phyloP scores from a whole-genome alignment of 2,113 vertebrate species.

The Riparia riparia region DNA sequence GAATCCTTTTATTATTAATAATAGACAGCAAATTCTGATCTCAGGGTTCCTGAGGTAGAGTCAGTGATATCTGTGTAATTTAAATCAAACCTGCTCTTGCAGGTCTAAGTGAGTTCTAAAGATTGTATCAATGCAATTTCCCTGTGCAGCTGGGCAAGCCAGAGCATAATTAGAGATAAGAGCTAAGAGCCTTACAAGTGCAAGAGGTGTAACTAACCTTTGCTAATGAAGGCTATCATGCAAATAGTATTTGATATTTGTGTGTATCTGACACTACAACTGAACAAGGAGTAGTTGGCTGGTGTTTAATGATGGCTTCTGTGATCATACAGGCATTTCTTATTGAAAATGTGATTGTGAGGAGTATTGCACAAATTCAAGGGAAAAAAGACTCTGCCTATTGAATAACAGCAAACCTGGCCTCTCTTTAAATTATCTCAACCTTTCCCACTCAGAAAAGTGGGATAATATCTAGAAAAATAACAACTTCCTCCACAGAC shows the following conservation, averaged over 20 bases:
- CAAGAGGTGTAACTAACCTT: constrained; percentile 52
- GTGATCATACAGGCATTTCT: not conserved
- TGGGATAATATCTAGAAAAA: not conserved
- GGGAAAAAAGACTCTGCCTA: not conserved
- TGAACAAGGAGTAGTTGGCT: not conserved
- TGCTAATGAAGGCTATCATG: constrained; percentile 52
- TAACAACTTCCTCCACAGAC: not conserved
- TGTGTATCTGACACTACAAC: not conserved
- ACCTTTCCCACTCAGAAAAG: not conserved
- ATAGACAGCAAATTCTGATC: constrained; percentile 54
- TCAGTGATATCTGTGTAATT: constrained; percentile 47
- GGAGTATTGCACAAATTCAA: not conserved
- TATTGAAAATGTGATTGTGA: not conserved
- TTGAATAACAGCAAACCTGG: not conserved
- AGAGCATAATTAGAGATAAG: constrained; percentile 41
- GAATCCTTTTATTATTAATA: constrained; percentile 63
- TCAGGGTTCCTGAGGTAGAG: constrained; percentile 33
- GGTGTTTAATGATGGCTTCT: not conserved
- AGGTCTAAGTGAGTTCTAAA: constrained; percentile 51
- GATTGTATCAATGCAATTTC: constrained; percentile 64
- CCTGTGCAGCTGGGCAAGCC: constrained; percentile 47
- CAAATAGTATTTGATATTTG: constrained; percentile 31
- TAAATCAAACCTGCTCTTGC: constrained; percentile 38
- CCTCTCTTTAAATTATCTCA: not conserved
- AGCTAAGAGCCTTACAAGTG: constrained; percentile 7